These are phyloP conservation scores for Osmerus eperlanus DNA, from an alignment of 2,113 vertebrate species.

Conservation along the genomic window DNA sequence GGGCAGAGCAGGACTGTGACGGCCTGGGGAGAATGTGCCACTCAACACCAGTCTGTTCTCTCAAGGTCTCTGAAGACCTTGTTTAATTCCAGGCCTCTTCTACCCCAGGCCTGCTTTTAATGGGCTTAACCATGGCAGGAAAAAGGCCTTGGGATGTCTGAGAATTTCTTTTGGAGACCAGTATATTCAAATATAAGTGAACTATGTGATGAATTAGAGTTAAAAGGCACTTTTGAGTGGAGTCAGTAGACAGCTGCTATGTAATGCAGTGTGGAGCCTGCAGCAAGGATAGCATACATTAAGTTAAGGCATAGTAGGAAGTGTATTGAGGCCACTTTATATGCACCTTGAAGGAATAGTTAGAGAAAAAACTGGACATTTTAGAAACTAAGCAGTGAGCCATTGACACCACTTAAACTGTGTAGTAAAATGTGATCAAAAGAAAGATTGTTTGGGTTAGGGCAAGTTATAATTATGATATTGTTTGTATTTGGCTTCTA, in stretches of 20 bases:
- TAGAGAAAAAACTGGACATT: no score
- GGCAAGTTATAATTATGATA: not conserved
- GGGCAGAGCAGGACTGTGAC: not conserved
- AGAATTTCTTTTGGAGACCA: no score
- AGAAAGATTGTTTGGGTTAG: not conserved
- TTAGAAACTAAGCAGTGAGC: no score
- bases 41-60: not conserved
- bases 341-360: no score
- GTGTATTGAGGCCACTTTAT: not conserved
- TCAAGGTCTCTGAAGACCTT: not conserved
- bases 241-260: slow-evolving; percentile 34
- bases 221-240: slow-evolving; percentile 22
- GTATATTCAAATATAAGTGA: not conserved
- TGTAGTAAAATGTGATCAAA: no score
- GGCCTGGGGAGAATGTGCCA: not conserved
- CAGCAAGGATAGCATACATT: not conserved
- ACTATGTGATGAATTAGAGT: not conserved
- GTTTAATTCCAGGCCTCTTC: not conserved
- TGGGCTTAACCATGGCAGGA: slow-evolving; percentile 37
- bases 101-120: slow-evolving; percentile 36
- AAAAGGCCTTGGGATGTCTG: slow-evolving; percentile 43
- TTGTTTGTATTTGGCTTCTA: no score
- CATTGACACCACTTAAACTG: no score
- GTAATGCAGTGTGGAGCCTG: slow-evolving; percentile 11
- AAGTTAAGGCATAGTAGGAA: not conserved